These are phyloP conservation scores for sheep (Ovis aries) DNA, from an alignment of 2,113 vertebrate genomes.

Conservation along the genomic window ARS-UI_Ramb_v3.0 NC_056054.1:246949501-246950000, in stretches of 20 bases:
- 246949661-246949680: neutral
- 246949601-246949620: neutral
- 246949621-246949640: neutral
- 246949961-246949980: conserved; percentile 80
- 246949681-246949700: neutral
- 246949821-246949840: neutral
- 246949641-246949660: neutral
- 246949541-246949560: conserved; percentile 31
- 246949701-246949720: conserved; percentile 19
- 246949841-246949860: neutral
- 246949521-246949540: neutral
- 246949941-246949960: neutral
- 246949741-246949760: neutral
- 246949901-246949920: neutral
- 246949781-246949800: neutral
- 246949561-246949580: neutral
- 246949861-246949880: neutral
- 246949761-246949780: too few species aligned
- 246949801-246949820: neutral
- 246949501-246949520: neutral
- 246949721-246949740: neutral
- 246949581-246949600: neutral
- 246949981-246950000: conserved; percentile 95
- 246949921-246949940: neutral
- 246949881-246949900: conserved; percentile 23